Base-by-base conservation (phyloP, 2,797 vertebrate genomes). In the Pipistrellus pygmaeus region DNA sequence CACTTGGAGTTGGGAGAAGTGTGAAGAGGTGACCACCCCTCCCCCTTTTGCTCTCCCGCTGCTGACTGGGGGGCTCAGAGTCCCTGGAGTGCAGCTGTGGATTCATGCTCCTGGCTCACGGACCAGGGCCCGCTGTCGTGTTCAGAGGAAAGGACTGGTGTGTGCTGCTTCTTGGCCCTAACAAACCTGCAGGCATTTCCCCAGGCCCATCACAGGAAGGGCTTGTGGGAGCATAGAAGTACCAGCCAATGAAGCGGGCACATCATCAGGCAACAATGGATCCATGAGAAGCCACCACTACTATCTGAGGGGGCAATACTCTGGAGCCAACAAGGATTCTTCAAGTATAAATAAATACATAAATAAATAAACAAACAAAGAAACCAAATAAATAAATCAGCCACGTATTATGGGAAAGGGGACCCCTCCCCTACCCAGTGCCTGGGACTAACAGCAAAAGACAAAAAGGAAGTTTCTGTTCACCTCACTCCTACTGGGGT, bases 191-290 rank as follows among this genome's bases (percentile, higher is more conserved):
- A 98, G 98, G 98, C 98, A 98, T 98, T 98, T 99, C 97, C 97
- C 98, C 97, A 95, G 98, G 98, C 99, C 98, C 98, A 99, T 99
- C 98, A 98, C 98, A 99, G 99, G 99, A 99, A 98, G 98, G 98
- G 98, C 98, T 99, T 99, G 99, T 99, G 99, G 99, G 99, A 99
- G 98, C 98, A 98, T 98, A 97, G 96, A 97, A 35, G n/a, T 93
- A 53, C 98, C 98, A 98, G 98, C 98, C 98, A 98, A 98, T 98
- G 98, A 98, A 98, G 98, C 97, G 97, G 97, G 98, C 98, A 98
- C 98, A 99, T 99, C 98, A 99, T 99, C 99, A 99, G 93, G 99
- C 99, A 99, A 99, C 99, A 99, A 99, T 99, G 99, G 99, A 99
- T 99, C 11, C 57, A 13, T 60, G 1, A 25, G 57, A 13, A 99